Base-by-base conservation (phyloP, 2,888 invertebrate species). In the Synergus japonicus region DNA sequence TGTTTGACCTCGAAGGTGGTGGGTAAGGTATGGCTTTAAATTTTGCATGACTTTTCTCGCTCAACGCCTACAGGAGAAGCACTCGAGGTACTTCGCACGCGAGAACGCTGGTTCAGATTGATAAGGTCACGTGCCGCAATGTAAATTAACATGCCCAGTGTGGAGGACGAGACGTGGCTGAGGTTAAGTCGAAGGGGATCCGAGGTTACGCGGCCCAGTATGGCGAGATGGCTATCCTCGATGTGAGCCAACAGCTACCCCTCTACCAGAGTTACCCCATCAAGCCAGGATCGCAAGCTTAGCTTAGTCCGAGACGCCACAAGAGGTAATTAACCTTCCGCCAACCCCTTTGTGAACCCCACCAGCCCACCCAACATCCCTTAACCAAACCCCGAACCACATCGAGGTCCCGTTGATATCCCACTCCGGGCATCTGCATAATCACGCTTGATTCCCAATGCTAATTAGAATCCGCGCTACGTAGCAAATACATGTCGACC, bases 241-340 rank as follows among this genome's bases (percentile, higher is more conserved):
- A 86, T 84, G 83, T 81, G 84, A 87, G 86, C 84, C 85, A 81
- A 76, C 84, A 84, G 69, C 82, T 76, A 78, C 80, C 83, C 82
- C 81, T 79, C 81, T 79, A 67, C 83, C 77, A 79, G 82, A 79
- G 82, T 83, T 85, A 86, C 87, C 88, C 88, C 82, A 82, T 85
- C 84, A 79, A 83, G 82, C 85, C 82, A 82, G 84, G 82, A 84
- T 85, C 84, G 82, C 86, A 79, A 87, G 89, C 87, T 87, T 85
- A 86, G 87, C 86, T 88, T 85, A 87, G 86, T 84, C 85, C 81
- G 88, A 89, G 90, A 89, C 85, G 86, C 89, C 89, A 87, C 89
- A 87, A 90, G 90, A 90, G 91, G 89, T 90, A 91, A 91, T 91
- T 91, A 91, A 91, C 90, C 91, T 88, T 88, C 86, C 83, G 86